These are phyloP conservation scores for Parelbella ahira DNA, from an alignment of 2,888 invertebrate genomes.

Conservation along the genomic window DNA sequence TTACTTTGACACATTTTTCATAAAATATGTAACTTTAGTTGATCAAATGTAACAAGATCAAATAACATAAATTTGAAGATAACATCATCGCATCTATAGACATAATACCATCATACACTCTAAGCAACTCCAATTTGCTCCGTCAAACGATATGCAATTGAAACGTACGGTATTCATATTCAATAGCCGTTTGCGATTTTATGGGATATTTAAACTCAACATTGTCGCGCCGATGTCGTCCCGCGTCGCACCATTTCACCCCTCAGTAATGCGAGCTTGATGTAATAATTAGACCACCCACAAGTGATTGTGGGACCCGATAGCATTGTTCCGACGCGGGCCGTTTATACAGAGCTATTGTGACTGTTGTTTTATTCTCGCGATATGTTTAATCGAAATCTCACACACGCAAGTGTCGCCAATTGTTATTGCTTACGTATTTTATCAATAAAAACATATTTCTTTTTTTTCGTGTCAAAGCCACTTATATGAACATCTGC, in stretches of 20 bases:
- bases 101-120: too few species aligned
- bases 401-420: constrained; percentile 22
- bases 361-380: constrained; percentile 24
- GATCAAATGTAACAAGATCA: too few species aligned
- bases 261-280: constrained; percentile 35
- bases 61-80: too few species aligned
- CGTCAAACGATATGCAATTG: too few species aligned
- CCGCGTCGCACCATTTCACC: constrained; percentile 23
- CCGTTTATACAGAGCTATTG: constrained; percentile 34
- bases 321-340: constrained; percentile 40
- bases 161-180: constrained; percentile 17
- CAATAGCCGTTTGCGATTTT: constrained; percentile 17
- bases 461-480: too few species aligned
- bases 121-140: too few species aligned
- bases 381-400: constrained; percentile 22
- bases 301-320: constrained; percentile 47
- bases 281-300: constrained; percentile 54
- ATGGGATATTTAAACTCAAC: constrained; percentile 25
- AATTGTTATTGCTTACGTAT: constrained; percentile 12
- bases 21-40: too few species aligned
- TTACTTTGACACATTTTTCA: too few species aligned
- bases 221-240: constrained; percentile 22
- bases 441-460: too few species aligned
- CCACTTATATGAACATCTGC: too few species aligned
- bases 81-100: too few species aligned